Conservation (phyloP, 2,113 vertebrate genomes). For the Tragelaphus buxtoni region DNA sequence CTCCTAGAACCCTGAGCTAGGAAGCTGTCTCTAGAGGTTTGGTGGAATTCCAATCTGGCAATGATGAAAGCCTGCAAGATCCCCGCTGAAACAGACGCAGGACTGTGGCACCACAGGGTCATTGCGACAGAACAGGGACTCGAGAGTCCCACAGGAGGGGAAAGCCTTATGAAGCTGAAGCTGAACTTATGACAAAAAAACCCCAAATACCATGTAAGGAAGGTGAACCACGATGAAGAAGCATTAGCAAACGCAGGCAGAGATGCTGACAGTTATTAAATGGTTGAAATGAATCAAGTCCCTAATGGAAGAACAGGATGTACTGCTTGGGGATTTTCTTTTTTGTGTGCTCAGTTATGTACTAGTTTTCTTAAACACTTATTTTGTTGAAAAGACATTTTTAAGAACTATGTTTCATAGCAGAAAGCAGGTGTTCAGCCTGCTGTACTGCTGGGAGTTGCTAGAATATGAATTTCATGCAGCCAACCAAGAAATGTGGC, state of each 20-base stretch:
- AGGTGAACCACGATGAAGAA: not conserved
- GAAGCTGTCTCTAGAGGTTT: not conserved
- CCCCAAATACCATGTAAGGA: not conserved
- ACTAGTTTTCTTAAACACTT: not conserved
- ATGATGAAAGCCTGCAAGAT: not conserved
- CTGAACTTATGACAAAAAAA: not conserved
- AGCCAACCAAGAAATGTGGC: not conserved
- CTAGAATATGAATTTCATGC: not conserved
- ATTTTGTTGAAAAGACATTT: not conserved
- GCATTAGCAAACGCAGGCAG: not conserved
- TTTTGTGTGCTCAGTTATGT: not conserved
- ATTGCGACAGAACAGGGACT: not conserved
- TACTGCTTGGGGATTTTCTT: not conserved
- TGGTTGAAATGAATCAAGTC: not conserved
- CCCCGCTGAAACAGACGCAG: not conserved
- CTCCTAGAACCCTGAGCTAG: not conserved
- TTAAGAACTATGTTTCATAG: not conserved
- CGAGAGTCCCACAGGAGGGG: not conserved
- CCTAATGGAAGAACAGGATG: not conserved
- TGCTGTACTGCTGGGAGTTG: not conserved
- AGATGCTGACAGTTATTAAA: not conserved
- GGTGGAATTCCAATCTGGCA: not conserved
- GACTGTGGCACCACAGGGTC: not conserved
- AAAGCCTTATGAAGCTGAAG: not conserved
- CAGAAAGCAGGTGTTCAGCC: not conserved